phyloP scores from a whole-genome alignment of 2,113 vertebrate species.

The Pelodiscus sinensis region DNA sequence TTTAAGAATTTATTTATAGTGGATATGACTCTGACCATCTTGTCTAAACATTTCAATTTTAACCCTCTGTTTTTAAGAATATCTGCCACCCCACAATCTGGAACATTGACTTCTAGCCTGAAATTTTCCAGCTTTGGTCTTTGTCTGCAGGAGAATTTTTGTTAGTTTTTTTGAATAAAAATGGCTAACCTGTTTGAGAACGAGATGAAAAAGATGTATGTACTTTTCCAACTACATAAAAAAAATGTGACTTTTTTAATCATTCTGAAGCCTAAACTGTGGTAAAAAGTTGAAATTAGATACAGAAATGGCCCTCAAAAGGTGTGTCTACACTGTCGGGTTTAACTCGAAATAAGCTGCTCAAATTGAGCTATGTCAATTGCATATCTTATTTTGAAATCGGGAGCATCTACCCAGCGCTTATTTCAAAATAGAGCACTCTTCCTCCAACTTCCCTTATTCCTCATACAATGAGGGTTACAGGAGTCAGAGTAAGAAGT shows the following conservation, averaged over 20 bases:
- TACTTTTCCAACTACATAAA: not conserved
- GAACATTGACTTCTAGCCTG: not conserved
- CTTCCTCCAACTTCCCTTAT: no score
- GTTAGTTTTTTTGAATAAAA: not conserved
- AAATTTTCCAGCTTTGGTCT: not conserved
- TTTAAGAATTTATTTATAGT: not conserved
- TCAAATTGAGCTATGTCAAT: no score
- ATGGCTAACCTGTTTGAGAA: not conserved
- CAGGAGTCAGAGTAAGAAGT: no score
- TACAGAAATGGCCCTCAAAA: not conserved
- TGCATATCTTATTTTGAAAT: no score
- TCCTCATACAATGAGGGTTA: no score
- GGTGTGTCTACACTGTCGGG: no score
- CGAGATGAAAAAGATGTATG: not conserved
- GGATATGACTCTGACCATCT: accelerated
- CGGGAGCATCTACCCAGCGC: no score
- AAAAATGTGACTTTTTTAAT: not conserved
- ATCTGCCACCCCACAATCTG: not conserved
- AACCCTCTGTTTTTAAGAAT: not conserved
- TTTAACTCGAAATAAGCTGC: no score
- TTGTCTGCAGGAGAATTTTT: not conserved
- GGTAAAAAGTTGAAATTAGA: not conserved
- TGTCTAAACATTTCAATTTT: not conserved
- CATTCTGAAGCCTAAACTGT: not conserved
- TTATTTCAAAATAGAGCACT: no score